Evolutionary conservation across 2,888 invertebrate species (phyloP), one percentile per base, ranked within the genome.

Genomic region (Orthosia cruda): DNA sequence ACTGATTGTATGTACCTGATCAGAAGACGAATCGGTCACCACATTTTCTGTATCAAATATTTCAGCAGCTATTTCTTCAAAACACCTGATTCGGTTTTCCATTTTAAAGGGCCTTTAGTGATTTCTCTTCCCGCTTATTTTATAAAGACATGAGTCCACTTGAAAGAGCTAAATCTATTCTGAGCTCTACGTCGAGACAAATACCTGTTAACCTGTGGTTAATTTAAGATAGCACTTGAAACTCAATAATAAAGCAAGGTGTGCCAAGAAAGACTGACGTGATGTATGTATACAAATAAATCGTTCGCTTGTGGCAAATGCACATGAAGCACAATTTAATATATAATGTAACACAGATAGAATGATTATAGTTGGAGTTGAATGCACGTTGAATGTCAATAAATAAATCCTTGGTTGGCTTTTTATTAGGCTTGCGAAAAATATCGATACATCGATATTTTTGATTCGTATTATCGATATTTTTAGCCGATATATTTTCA

Each of bases 41-140:
- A 97, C 89, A 78, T 97, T 97, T 92, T 98, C 98, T 87, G 97
- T 97, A 88, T 98, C 95, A 89, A 97, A 97, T 81, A 93, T 94
- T 86, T 97, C 95, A 55, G 90, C 80, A 59, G 87, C 87, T 80
- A 96, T 94, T 73, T 95, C 95, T 71, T 90, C 91, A 84, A 91
- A 94, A 83, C 92, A 94, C 82, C 96, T 89, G 55, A 96, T 90
- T 67, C 92, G 89, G 87, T 94, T 95, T 80, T 95, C 95, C 96
- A 96, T 96, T 75, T 83, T 83, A 89, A 32, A 32, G 65, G 9
- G 16, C 15, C 15, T 67, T 20, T 13, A 7, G 0, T 18, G n/a
- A 64, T 62, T 65, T 65, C 0, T 58, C 15, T 71, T 32, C 23
- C 45, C 20, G 15, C 57, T 32, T 32, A 57, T 63, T 63, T 49